phyloP scores from a whole-genome alignment of 2,113 vertebrate genomes.

The Argyrosomus japonicus region DNA sequence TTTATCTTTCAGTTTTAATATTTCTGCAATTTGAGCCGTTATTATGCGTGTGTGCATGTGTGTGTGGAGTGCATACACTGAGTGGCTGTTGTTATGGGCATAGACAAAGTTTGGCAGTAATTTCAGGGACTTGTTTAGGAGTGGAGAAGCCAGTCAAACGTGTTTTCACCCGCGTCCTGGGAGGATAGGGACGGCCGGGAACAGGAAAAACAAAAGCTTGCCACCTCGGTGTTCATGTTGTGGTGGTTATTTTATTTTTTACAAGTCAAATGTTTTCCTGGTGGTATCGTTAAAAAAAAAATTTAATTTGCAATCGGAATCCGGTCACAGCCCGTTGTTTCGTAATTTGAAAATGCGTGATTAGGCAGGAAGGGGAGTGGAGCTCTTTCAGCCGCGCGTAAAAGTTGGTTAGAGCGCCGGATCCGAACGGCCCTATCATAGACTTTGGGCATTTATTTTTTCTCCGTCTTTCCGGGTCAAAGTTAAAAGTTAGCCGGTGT shows the following conservation, averaged over 20 bases:
- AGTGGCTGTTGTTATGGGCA: constrained; percentile 76
- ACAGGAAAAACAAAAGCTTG: constrained; percentile 52
- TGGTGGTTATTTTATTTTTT: not conserved
- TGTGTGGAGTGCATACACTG: constrained; percentile 50
- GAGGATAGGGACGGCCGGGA: constrained; percentile 70
- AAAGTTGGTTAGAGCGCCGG: constrained; percentile 61
- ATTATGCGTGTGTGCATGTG: constrained; percentile 13
- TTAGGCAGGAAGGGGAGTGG: constrained; percentile 48
- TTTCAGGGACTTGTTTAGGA: constrained; percentile 82
- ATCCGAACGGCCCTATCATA: constrained; percentile 58
- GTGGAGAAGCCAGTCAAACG: constrained; percentile 91
- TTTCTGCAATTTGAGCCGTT: constrained; percentile 38
- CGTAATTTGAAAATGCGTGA: constrained; percentile 46
- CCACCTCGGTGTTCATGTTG: constrained; percentile 33
- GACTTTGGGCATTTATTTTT: constrained; percentile 56
- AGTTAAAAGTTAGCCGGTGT: constrained; percentile 61
- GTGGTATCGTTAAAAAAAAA: not conserved
- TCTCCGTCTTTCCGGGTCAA: constrained; percentile 43
- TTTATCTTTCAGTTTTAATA: constrained; percentile 38
- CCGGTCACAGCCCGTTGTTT: constrained; percentile 11
- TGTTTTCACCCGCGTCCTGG: constrained; percentile 83
- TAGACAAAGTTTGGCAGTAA: constrained; percentile 81
- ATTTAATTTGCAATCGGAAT: constrained; percentile 23
- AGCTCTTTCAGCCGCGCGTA: constrained; percentile 58
- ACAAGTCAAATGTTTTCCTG: not conserved